phyloP scores from a whole-genome alignment of 2,888 invertebrate species.

The Acanthosepion lycidas region DNA sequence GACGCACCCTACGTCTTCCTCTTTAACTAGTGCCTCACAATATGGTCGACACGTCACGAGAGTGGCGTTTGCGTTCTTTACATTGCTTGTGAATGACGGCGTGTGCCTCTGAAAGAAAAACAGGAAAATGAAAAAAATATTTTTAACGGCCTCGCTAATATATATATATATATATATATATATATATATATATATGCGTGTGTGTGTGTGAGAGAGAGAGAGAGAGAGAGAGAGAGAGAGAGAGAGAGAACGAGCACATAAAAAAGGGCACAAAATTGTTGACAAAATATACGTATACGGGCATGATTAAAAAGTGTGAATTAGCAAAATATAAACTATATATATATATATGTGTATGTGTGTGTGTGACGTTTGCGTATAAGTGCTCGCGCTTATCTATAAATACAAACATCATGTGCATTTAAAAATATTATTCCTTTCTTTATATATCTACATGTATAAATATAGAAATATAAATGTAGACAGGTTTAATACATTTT shows the following conservation, averaged over 20 bases:
- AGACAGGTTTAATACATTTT: too few relatives aligned
- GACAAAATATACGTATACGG: too few relatives aligned
- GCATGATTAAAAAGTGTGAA: too few relatives aligned
- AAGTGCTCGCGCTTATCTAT: too few relatives aligned
- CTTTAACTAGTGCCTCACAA: not conserved
- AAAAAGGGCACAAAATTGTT: not conserved
- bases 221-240: not conserved
- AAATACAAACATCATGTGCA: too few relatives aligned
- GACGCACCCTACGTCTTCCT: not conserved
- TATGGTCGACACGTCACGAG: slow-evolving; percentile 33
- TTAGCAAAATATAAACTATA: too few relatives aligned
- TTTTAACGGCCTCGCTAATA: not conserved
- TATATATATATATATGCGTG: not conserved
- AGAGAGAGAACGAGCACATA: not conserved
- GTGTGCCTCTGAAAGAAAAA: not conserved
- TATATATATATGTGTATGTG: too few relatives aligned
- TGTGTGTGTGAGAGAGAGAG: not conserved
- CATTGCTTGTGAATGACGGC: not conserved
- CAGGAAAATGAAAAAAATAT: not conserved
- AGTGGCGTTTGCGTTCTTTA: not conserved
- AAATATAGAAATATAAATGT: too few relatives aligned
- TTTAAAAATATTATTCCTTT: too few relatives aligned
- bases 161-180: not conserved
- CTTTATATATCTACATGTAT: too few relatives aligned
- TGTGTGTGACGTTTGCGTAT: too few relatives aligned